A percentile compares a stretch with the other conserved stretches of the same genome.
Conservation (phyloP, 1,140 invertebrate genomes). For the Platyura marginata region DNA sequence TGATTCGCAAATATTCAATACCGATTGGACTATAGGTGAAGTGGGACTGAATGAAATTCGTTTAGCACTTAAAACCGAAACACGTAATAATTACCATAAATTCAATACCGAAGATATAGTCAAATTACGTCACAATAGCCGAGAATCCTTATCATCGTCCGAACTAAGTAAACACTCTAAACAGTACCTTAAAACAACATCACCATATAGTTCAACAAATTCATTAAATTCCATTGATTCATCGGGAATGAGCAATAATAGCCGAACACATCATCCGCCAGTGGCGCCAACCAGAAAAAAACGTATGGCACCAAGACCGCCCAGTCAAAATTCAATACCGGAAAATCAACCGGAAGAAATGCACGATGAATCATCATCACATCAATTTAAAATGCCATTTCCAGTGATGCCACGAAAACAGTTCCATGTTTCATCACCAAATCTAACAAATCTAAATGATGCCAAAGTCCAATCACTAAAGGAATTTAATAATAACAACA, state of each 20-base stretch:
- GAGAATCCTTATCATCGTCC: conserved; percentile 22
- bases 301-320: conserved; percentile 18
- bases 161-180: conserved; percentile 22
- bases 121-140: conserved; percentile 14
- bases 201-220: conserved; percentile 23
- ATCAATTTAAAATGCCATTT: conserved; percentile 4
- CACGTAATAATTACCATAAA: conserved; percentile 11
- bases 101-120: conserved; percentile 19
- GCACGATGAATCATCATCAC: not conserved
- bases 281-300: conserved; percentile 19
- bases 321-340: conserved; percentile 12
- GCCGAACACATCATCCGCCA: not conserved
- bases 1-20: conserved; percentile 22
- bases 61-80: conserved; percentile 19
- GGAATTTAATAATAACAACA: too few relatives aligned
- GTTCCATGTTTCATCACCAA: conserved; percentile 20
- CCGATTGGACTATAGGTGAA: conserved; percentile 21
- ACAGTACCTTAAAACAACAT: conserved; percentile 20
- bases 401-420: conserved; percentile 13
- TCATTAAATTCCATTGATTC: conserved; percentile 23
- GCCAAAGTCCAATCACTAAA: too few relatives aligned
- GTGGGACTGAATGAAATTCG: conserved; percentile 22
- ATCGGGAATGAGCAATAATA: conserved; percentile 12
- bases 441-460: conserved; percentile 7
- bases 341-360: conserved; percentile 9